Base-by-base conservation (phyloP, 2,113 vertebrate species). In the Falco punctatus region DNA sequence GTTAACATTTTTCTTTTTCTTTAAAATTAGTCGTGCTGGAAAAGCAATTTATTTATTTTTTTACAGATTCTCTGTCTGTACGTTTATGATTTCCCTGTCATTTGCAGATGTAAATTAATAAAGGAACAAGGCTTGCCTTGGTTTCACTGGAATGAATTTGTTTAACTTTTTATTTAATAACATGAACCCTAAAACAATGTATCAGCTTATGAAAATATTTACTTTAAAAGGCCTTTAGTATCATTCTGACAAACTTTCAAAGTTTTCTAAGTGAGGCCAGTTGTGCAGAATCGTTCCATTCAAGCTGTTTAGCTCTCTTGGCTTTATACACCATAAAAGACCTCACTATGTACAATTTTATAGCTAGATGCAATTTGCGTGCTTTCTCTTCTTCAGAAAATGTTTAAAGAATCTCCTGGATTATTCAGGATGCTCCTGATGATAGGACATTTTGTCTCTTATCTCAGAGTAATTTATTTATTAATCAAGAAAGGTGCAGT, bases 301-400 rank as follows among this genome's bases (percentile, higher is more conserved):
- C 54, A 66, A 32, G 44, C 73, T 94, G 46, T 94, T 96, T 35
- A 87, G 33, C 62, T 81, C 33, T 87, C 62, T 82, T 89, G 86
- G 35, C 73, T 95, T 97, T 85, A 82, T 81, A 89, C 13, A 9
- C 13, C 57, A 32, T 91, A 61, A 94, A 96, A 32, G 52, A 89
- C 57, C 40, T 87, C 70, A 65, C 3, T 3, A 61, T 32, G 15
- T 93, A 22, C 10, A 42, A 10, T 83, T 92, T 94, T 92, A 86
- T 58, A 88, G 83, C 58, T 89, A n/a, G 44, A 61, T 91, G 49
- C 89, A 91, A 81, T 91, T 97, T 91, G 52, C 65, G 15, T 92
- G 26, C 81, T 92, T 94, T 94, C 35, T 33, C 65, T 96, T 92
- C 65, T 94, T 93, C 75, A 73, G 65, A 92, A 93, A 77, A 72